Evolutionary conservation across 2,888 invertebrate species (phyloP).

Genomic region (Spialia ferax): DNA sequence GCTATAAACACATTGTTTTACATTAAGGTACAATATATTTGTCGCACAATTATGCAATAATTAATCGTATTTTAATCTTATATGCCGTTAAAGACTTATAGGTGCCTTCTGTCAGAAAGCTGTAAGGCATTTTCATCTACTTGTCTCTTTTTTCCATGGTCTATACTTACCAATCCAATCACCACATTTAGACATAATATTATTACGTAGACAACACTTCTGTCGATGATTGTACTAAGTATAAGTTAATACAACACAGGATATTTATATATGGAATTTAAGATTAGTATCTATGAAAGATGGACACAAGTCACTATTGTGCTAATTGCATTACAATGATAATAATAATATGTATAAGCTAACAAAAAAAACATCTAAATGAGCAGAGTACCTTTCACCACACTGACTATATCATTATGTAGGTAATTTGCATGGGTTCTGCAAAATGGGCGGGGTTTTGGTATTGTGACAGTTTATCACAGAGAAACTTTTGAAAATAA

Average conservation of each 20-base stretch:
- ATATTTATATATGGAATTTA: neutral
- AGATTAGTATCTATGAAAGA: neutral
- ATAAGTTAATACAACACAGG: neutral
- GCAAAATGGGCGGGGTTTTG: constrained; percentile 36
- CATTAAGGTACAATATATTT: no score
- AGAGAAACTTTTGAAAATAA: neutral
- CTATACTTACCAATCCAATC: neutral
- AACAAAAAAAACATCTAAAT: constrained; percentile 53
- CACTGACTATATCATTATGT: constrained; percentile 63
- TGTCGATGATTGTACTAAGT: neutral
- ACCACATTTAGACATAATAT: neutral
- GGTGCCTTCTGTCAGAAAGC: no score
- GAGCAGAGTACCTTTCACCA: constrained; percentile 61
- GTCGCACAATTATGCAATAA: no score
- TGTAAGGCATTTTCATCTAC: no score
- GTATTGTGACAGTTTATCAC: neutral
- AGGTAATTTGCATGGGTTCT: constrained; percentile 53
- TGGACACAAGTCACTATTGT: neutral
- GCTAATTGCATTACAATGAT: no score
- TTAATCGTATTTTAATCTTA: no score
- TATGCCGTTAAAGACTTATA: no score
- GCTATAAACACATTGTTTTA: no score
- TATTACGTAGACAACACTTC: neutral
- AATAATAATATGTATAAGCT: constrained; percentile 8
- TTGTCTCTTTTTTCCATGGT: no score